Conservation (phyloP, 2,113 vertebrate species). For the Sardina pilchardus region DNA sequence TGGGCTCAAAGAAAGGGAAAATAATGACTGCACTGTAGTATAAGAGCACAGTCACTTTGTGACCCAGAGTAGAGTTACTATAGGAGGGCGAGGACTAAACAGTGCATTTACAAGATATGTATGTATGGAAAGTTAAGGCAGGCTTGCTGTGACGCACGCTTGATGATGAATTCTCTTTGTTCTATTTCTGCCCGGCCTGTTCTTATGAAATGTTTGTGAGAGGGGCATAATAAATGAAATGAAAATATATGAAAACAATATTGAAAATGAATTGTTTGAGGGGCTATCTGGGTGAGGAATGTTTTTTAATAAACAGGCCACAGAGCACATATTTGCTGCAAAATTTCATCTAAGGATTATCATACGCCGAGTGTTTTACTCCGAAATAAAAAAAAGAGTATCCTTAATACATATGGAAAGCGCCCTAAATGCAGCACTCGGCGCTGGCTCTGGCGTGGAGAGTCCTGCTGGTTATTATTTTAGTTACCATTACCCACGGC, state of each 20-base stretch:
- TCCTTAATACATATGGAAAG: neutral
- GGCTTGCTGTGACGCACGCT: neutral
- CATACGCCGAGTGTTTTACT: neutral
- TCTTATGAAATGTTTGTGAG: constrained; percentile 19
- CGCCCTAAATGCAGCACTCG: neutral
- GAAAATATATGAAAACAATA: constrained; percentile 32
- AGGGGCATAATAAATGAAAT: constrained; percentile 34
- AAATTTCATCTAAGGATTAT: neutral
- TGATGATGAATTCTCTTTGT: neutral
- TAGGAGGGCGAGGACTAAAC: neutral
- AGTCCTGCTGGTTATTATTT: constrained; percentile 24
- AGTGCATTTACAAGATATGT: neutral
- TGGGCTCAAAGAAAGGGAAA: constrained; percentile 57
- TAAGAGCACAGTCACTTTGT: neutral
- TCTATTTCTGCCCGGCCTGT: neutral
- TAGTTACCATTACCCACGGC: constrained; percentile 55
- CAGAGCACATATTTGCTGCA: neutral
- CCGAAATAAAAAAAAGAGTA: neutral
- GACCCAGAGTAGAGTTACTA: neutral
- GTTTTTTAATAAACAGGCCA: constrained; percentile 28
- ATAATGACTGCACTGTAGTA: constrained; percentile 41
- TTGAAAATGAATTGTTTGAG: constrained; percentile 38
- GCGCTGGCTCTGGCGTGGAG: neutral
- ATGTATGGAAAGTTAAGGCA: neutral
- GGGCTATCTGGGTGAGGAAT: constrained; percentile 44